Conservation (phyloP, 2,888 invertebrate genomes). For the Ommatoiulus sabulosus region DNA sequence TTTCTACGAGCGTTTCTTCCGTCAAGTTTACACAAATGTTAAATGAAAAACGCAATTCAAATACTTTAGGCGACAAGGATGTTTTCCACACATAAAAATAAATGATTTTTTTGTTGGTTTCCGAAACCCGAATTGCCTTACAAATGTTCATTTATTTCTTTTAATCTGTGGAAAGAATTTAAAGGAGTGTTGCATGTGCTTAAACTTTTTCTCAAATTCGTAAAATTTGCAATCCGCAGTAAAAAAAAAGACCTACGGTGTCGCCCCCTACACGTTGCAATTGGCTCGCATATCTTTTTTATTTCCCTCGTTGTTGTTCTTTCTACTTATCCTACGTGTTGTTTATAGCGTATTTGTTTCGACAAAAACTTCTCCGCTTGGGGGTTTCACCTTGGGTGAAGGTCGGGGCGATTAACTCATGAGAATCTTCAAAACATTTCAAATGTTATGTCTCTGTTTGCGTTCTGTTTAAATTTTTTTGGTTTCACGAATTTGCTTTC, state of each 20-base stretch:
- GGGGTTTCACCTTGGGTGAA: slow-evolving; percentile 38
- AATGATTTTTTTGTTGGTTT: too few relatives aligned
- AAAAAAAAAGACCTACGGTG: background rate
- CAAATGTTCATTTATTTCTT: too few relatives aligned
- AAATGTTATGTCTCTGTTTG: slow-evolving; percentile 13
- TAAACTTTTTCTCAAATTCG: slow-evolving; percentile 12
- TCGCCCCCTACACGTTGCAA: slow-evolving; percentile 1
- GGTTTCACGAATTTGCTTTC: background rate
- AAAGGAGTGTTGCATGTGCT: background rate
- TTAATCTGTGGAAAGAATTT: background rate
- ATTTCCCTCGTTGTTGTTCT: slow-evolving; percentile 10
- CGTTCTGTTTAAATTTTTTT: background rate
- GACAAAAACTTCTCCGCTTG: background rate
- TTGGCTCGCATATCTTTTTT: background rate
- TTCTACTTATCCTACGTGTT: background rate
- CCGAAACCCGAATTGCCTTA: too few relatives aligned
- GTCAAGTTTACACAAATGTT: too few relatives aligned
- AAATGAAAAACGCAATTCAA: too few relatives aligned
- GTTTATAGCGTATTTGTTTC: slow-evolving; percentile 38
- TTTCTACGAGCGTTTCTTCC: too few relatives aligned
- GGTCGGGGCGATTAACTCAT: slow-evolving; percentile 26
- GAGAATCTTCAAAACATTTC: background rate
- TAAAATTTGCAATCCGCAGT: background rate
- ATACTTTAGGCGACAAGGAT: too few relatives aligned
- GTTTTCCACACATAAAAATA: too few relatives aligned